phyloP scores from a whole-genome alignment of 2,113 vertebrate species.

The Triplophysa tibetana region DNA sequence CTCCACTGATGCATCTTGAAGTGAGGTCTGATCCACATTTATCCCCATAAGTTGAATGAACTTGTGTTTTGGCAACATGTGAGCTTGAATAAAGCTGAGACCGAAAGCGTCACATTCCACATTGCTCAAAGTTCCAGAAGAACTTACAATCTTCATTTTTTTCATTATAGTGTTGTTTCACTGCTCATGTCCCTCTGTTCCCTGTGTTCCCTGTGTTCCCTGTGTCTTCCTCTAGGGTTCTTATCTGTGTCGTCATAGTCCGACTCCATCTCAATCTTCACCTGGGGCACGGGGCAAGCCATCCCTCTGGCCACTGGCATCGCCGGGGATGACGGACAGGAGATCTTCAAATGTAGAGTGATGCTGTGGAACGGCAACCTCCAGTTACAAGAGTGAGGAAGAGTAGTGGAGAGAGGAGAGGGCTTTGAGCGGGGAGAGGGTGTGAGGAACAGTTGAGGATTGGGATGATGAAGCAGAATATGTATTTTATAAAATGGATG shows the following conservation, averaged over 20 bases:
- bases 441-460: constrained; percentile 23
- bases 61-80: neutral
- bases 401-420: constrained; percentile 18
- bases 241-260: constrained; percentile 84
- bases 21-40: neutral
- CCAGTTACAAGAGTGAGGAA: constrained; percentile 65
- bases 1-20: neutral
- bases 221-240: constrained; percentile 62
- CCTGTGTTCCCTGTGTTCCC: constrained; percentile 57
- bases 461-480: neutral
- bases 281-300: constrained; percentile 84
- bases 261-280: constrained; percentile 96
- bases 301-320: constrained; percentile 76
- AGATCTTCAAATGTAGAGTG: constrained; percentile 97
- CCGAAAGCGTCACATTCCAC: neutral
- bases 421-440: constrained; percentile 24
- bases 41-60: constrained; percentile 4
- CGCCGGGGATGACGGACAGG: constrained; percentile 88
- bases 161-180: constrained; percentile 85
- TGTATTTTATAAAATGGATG: neutral
- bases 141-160: neutral
- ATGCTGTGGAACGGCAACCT: constrained; percentile 80
- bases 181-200: constrained; percentile 76
- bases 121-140: too few relatives aligned
- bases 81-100: neutral